Evolutionary conservation across 2,888 invertebrate species (phyloP), one percentile per base, ranked within the genome.

Genomic region (Ophioninae sp.): DNA sequence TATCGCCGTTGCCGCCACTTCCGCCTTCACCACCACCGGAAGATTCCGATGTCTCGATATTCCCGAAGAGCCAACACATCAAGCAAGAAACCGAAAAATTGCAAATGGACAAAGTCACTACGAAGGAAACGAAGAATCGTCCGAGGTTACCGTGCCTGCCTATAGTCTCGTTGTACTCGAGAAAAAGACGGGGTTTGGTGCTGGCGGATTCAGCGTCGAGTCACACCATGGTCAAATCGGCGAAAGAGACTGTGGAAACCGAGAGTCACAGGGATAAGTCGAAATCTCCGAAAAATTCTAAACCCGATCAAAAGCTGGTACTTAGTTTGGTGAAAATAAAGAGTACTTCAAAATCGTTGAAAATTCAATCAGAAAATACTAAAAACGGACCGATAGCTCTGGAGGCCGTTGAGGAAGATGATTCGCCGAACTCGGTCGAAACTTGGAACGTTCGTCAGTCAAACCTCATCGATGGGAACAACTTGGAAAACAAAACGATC

Each of bases 111-210:
- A 81, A 78, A 73, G 17, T 41, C 6, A 23, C 61, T 6, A 5
- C 56, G 23, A 83, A 76, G 67, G 56, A 77, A 41, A 50, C 13
- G 21, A 83, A 72, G 61, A 79, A 69, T 30, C 74, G 75, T 3
- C 82, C 76, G 50, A 76, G 79, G 59, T 77, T 79, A 56, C 68
- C 84, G 23, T 86, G 83, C 20, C 2, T 50, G 7, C 70, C 82
- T 8, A 81, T 84, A 17, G 37, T 84, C 8, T 84, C 85, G 2
- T 74, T 78, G 20, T 85, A 86, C 65, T 77, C 69, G 10, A 79
- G 81, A 72, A 83, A 75, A 8, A 73, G 62, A 39, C 75, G 65
- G 21, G 69, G 62, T 21, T 21, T 77, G 50, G 41, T 76, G 7
- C 39, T 79, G 65, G 17, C 76, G 7, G 84, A 86, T 75, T 77